A percentile compares a stretch with the other conserved stretches of the same genome.
These are phyloP conservation scores for Drosophila pseudoobscura DNA, from an alignment of 1,140 invertebrate species.

Conservation along the genomic window DNA sequence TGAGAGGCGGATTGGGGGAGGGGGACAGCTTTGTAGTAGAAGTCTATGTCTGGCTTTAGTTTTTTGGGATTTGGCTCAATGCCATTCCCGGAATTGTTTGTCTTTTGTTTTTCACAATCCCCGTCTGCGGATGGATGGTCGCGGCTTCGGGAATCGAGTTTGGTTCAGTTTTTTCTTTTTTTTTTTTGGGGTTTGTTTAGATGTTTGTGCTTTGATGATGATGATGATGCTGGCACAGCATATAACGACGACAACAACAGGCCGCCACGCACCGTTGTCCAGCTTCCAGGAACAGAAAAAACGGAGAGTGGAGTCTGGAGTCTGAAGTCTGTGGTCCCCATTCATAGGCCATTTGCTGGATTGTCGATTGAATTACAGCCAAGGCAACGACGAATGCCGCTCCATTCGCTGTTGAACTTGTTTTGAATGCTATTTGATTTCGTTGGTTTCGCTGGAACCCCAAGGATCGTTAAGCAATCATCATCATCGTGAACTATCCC, in stretches of 20 bases:
- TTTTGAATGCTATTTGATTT: conserved; percentile 43
- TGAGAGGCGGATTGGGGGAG: not conserved
- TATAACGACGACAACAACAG: conserved; percentile 40
- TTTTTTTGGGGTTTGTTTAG: conserved; percentile 34
- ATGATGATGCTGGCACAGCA: conserved; percentile 61
- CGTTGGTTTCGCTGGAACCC: conserved; percentile 40
- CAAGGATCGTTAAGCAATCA: conserved; percentile 45
- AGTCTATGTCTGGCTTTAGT: conserved; percentile 51
- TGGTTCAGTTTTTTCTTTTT: conserved; percentile 14
- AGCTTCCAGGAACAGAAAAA: conserved; percentile 56
- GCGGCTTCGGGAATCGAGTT: conserved; percentile 8
- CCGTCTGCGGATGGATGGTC: conserved; percentile 29
- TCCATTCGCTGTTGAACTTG: conserved; percentile 17
- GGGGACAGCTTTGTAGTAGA: conserved; percentile 22
- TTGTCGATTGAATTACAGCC: conserved; percentile 70
- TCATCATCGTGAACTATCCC: conserved; percentile 31
- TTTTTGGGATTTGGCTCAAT: conserved; percentile 47
- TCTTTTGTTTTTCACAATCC: conserved; percentile 51
- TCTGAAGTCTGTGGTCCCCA: conserved; percentile 40
- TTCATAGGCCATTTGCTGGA: conserved; percentile 53
- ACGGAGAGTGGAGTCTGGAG: conserved; percentile 8
- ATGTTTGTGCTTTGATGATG: conserved; percentile 39
- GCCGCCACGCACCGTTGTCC: conserved; percentile 52
- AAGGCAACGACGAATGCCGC: not conserved
- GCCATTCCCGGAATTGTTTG: conserved; percentile 74